These are phyloP conservation scores for Scylla paramamosain DNA, from an alignment of 1,140 invertebrate genomes.

Conservation along the genomic window DNA sequence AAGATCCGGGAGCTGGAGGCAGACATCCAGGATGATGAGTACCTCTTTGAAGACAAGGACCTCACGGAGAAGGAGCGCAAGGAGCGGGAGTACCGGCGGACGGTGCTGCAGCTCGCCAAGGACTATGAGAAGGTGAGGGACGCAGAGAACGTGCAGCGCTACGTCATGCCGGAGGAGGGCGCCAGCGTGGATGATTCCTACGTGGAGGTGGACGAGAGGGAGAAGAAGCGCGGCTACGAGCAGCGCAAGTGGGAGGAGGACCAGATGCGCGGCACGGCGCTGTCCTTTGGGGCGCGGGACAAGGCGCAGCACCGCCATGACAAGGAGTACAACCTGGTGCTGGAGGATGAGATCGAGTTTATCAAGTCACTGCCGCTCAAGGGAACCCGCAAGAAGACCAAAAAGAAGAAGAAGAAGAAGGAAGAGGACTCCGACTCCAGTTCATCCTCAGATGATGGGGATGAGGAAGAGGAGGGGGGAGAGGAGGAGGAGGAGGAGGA, in stretches of 20 bases:
- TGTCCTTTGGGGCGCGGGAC: constrained; percentile 96
- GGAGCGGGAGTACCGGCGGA: constrained; percentile 95
- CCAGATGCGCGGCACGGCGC: constrained; percentile 94
- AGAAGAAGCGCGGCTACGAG: constrained; percentile 93
- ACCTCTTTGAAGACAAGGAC: constrained; percentile 92
- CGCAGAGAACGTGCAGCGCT: constrained; percentile 94
- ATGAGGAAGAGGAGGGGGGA: constrained; percentile 80
- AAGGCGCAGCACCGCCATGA: constrained; percentile 82
- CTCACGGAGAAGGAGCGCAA: constrained; percentile 92
- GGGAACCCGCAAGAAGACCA: constrained; percentile 83
- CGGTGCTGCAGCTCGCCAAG: constrained; percentile 93
- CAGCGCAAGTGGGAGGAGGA: constrained; percentile 99
- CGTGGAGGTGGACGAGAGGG: constrained; percentile 92
- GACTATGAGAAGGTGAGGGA: constrained; percentile 97
- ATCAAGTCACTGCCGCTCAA: constrained; percentile 95
- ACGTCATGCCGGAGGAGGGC: constrained; percentile 93
- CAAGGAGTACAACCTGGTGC: constrained; percentile 94
- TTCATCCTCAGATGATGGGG: constrained; percentile 64
- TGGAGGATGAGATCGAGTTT: constrained; percentile 99
- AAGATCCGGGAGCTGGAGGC: constrained; percentile 97
- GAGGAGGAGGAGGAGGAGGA: constrained; percentile 85
- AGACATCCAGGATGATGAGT: constrained; percentile 98
- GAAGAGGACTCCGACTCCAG: neutral
- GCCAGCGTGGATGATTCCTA: constrained; percentile 83
- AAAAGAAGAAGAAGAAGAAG: constrained; percentile 74